Conservation (phyloP, 2,888 invertebrate genomes). For the Rugalucina vietnamica region DNA sequence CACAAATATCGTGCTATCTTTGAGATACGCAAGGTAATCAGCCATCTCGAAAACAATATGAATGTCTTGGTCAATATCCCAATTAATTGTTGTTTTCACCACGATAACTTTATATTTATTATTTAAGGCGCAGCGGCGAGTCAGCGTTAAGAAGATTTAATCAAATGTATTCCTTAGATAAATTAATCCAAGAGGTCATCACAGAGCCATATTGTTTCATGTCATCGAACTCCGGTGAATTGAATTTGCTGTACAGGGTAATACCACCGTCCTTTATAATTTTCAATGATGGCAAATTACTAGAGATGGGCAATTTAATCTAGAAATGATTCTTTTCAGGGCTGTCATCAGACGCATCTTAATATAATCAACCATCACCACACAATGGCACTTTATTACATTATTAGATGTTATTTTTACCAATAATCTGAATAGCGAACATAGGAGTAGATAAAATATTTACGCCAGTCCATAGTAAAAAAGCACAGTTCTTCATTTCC, state of each 20-base stretch:
- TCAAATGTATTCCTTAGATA: neutral
- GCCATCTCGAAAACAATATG: neutral
- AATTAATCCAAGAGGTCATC: neutral
- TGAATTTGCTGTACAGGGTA: neutral
- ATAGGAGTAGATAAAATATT: neutral
- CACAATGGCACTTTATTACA: neutral
- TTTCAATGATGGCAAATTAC: constrained; percentile 7
- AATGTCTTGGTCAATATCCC: neutral
- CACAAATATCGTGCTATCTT: neutral
- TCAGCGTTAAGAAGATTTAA: neutral
- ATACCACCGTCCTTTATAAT: neutral
- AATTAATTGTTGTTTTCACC: neutral
- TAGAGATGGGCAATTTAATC: neutral
- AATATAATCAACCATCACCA: neutral
- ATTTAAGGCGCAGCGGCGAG: neutral
- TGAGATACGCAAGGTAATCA: neutral
- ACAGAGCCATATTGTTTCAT: neutral
- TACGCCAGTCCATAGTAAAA: no score
- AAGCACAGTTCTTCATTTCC: no score
- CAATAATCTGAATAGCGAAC: neutral
- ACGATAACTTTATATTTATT: neutral
- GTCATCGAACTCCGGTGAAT: neutral
- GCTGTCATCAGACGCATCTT: neutral
- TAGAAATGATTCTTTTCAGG: neutral
- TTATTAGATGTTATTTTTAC: neutral